These are phyloP conservation scores for Aricia agestis DNA, from an alignment of 1,140 invertebrate genomes.

Conservation along the genomic window DNA sequence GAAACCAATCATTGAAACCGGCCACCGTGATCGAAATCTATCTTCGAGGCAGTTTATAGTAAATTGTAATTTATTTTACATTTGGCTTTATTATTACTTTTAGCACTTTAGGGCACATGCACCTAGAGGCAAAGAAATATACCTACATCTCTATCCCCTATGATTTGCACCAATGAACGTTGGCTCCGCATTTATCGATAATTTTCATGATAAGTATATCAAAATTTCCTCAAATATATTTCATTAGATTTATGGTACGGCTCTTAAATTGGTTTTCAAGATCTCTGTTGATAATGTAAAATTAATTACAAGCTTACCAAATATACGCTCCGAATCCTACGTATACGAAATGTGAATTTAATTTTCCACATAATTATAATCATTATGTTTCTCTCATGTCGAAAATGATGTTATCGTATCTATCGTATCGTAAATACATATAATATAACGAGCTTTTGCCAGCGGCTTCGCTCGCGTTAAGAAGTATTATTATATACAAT, in stretches of 20 bases:
- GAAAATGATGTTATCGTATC: not conserved
- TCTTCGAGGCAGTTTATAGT: too few species aligned
- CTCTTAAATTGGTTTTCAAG: not conserved
- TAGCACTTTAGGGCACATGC: too few species aligned
- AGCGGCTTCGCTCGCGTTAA: too few species aligned
- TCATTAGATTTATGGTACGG: not conserved
- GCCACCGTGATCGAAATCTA: too few species aligned
- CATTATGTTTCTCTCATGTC: not conserved
- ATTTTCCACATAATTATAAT: not conserved
- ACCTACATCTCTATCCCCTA: not conserved
- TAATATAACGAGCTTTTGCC: too few species aligned
- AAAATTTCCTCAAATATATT: not conserved
- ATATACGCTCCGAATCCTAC: not conserved
- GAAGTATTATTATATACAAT: not conserved
- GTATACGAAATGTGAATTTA: not conserved
- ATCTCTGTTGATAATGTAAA: not conserved
- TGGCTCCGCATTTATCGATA: not conserved
- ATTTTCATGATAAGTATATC: not conserved
- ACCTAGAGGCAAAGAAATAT: too few species aligned
- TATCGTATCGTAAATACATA: too few species aligned
- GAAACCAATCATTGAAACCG: too few species aligned
- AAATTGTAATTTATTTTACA: too few species aligned
- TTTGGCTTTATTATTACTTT: too few species aligned
- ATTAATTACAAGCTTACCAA: not conserved
- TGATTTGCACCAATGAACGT: not conserved